phyloP scores from a whole-genome alignment of 2,113 vertebrate species.

The Petroica traversi region DNA sequence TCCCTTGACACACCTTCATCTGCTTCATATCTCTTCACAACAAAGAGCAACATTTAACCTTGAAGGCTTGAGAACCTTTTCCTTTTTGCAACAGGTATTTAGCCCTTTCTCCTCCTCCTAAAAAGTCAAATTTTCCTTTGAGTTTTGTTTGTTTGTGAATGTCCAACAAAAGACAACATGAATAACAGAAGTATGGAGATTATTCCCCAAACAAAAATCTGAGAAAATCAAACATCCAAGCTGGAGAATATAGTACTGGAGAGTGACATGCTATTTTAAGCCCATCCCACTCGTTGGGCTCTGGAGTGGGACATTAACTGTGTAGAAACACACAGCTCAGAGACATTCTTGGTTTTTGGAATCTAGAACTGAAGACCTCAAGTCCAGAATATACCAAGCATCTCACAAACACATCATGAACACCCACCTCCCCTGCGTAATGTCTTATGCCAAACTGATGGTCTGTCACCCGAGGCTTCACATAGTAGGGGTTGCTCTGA shows the following conservation, averaged over 20 bases:
- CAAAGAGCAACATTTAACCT: neutral
- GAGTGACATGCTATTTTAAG: neutral
- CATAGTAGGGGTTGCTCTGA: conserved; percentile 86
- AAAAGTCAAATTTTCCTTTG: neutral
- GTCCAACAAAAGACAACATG: neutral
- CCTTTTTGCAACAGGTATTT: neutral
- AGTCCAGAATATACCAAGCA: neutral
- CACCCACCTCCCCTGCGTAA: conserved; percentile 89
- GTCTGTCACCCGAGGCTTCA: conserved; percentile 89
- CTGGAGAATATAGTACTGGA: neutral
- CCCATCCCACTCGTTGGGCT: neutral
- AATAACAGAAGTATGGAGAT: neutral
- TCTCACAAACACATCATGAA: neutral
- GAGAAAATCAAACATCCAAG: neutral
- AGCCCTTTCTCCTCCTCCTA: neutral
- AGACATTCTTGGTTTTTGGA: neutral
- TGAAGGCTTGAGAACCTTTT: neutral
- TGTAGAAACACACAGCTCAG: neutral
- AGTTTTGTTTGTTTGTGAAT: neutral
- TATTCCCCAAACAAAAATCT: neutral
- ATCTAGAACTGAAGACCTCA: neutral
- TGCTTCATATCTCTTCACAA: neutral
- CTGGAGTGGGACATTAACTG: neutral
- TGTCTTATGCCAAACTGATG: conserved; percentile 92
- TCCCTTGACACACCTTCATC: neutral